phyloP scores from a whole-genome alignment of 2,888 invertebrate species.

The Mellilla xanthometata region DNA sequence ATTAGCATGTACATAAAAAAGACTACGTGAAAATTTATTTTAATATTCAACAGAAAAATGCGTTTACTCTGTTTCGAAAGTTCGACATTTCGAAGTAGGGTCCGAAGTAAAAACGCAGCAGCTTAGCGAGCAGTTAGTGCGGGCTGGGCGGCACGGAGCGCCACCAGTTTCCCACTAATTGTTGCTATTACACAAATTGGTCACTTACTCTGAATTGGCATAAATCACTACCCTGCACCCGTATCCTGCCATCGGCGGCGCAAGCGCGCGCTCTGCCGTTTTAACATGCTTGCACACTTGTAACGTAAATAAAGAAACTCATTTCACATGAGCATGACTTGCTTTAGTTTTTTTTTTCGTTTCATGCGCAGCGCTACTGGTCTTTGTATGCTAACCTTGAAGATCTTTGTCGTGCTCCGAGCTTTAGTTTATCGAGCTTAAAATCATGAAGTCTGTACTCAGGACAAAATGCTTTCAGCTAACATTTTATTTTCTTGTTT shows the following conservation, averaged over 20 bases:
- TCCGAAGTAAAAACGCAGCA: constrained; percentile 6
- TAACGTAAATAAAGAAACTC: constrained; percentile 44
- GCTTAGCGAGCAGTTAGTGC: constrained; percentile 22
- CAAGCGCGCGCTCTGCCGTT: constrained; percentile 40
- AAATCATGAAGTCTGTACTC: background rate
- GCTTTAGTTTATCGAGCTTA: constrained; percentile 1
- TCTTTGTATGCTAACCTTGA: constrained; percentile 11
- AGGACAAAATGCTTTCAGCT: background rate
- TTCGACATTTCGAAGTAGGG: constrained; percentile 1
- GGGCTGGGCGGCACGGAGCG: constrained; percentile 34
- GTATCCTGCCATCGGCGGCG: constrained; percentile 23
- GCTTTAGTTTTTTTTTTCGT: constrained; percentile 21
- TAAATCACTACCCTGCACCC: constrained; percentile 52
- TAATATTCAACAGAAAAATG: too few species aligned
- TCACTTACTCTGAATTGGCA: constrained; percentile 59
- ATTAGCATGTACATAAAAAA: too few species aligned
- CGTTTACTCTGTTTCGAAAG: background rate
- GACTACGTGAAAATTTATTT: too few species aligned
- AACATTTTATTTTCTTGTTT: constrained; percentile 40
- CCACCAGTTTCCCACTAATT: constrained; percentile 51
- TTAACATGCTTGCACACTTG: constrained; percentile 40
- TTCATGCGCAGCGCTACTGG: constrained; percentile 15
- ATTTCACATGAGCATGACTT: constrained; percentile 21
- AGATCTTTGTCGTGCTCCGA: constrained; percentile 7
- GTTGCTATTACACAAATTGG: constrained; percentile 65